Base-by-base conservation (phyloP, 2,888 invertebrate genomes). In the Archips crataeganus region DNA sequence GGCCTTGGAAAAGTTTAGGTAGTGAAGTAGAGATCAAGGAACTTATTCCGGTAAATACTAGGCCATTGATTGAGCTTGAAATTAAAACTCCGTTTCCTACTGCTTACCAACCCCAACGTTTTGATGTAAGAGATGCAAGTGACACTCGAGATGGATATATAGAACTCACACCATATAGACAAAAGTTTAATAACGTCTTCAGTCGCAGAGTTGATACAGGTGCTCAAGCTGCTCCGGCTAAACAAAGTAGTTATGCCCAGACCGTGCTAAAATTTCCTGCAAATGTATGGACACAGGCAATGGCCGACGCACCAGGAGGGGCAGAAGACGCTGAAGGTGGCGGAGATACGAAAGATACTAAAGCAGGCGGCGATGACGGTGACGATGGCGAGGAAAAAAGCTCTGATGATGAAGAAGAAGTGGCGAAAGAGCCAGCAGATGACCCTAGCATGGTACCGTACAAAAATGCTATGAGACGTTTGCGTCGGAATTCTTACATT, bases 251-350 rank as follows among this genome's bases (percentile, higher is more conserved):
- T 75, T 93, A 94, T 75, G 96, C 96, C 47, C 97, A 97, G 91
- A 97, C 97, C 0, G 93, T 91, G 68, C 95, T 96, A 13, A 95
- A 95, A 54, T 97, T 96, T 84, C 97, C 96, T 0, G 92, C 95
- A 75, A 97, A 97, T 85, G 94, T 95, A 74, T 96, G 96, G 95
- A 96, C 96, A 0, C 97, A 97, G 82, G 97, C 94, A 1, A 89
- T 93, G 77, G 90, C 91, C 34, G 92, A 93, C 76, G 84, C 89
- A 45, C 79, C 92, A 62, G 91, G 90, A 9, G 78, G 82, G 71
- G 71, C 76, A 3, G 77, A 80, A 42, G 87, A 87, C 75, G 74
- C 79, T 1, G 89, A 89, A 66, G 91, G 85, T 42, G 87, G 86
- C 11, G 88, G 90, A 36, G 90, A 90, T 62, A 83, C 89, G 11